These are phyloP conservation scores for Auanema freiburgensis DNA, from an alignment of 2,888 invertebrate genomes.

Conservation along the genomic window DNA sequence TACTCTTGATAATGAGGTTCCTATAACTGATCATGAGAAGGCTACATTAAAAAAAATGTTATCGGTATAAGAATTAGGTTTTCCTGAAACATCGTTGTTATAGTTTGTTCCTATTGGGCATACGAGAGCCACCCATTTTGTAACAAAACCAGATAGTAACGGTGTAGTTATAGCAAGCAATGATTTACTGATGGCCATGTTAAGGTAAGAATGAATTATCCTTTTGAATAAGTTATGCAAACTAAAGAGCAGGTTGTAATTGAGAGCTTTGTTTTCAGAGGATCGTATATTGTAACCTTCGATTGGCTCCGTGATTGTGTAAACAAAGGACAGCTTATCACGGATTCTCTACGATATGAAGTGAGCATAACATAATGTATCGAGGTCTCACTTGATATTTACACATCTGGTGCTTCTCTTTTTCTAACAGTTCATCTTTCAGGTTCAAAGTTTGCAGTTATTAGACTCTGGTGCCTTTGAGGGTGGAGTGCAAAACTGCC, in stretches of 20 bases:
- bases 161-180: neutral
- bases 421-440: neutral
- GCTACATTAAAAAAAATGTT: neutral
- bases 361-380: neutral
- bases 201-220: neutral
- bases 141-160: neutral
- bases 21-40: slow-evolving; percentile 20
- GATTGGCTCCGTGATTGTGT: slow-evolving; percentile 7
- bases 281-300: neutral
- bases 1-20: slow-evolving; percentile 16
- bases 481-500: neutral
- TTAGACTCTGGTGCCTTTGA: neutral
- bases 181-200: slow-evolving; percentile 1
- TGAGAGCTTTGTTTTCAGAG: neutral
- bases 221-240: neutral
- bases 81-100: neutral
- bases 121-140: slow-evolving; percentile 7
- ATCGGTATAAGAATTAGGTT: neutral
- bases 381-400: neutral
- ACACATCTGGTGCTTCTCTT: neutral
- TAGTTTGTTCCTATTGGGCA: neutral
- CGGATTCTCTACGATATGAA: neutral
- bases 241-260: neutral
- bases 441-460: neutral
- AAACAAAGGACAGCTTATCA: neutral